Conservation (phyloP, 64 coral and sea anemone species). For the Stichodactyla mertensii region DNA sequence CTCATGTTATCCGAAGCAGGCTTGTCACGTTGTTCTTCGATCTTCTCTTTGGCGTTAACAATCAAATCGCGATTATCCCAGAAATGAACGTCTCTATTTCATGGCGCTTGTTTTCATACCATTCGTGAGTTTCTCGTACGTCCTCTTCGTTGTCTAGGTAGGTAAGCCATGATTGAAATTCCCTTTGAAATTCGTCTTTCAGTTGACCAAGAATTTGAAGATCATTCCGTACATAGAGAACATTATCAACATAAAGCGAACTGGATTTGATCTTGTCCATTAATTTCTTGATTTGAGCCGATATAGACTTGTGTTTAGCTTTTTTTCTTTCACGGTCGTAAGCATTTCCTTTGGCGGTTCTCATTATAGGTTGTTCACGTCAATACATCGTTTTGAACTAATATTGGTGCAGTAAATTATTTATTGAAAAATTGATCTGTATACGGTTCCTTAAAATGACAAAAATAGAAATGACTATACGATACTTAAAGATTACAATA, state of each 20-base stretch:
- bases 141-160: neutral
- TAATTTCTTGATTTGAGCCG: neutral
- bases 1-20: neutral
- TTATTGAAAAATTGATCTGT: too few relatives aligned
- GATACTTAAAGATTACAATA: neutral
- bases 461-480: too few relatives aligned
- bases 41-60: neutral
- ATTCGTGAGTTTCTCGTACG: neutral
- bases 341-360: neutral
- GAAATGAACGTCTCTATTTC: neutral
- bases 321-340: neutral
- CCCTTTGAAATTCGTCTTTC: neutral
- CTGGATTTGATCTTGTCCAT: neutral
- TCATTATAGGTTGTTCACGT: neutral
- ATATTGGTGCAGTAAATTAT: neutral
- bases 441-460: too few relatives aligned
- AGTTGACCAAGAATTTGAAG: neutral
- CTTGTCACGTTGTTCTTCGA: neutral
- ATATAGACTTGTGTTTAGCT: neutral
- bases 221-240: neutral
- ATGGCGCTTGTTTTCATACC: neutral
- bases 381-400: conserved; percentile 34
- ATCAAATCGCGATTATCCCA: neutral
- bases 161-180: neutral
- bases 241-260: neutral